A percentile compares a stretch with the other conserved stretches of the same genome.
These are phyloP conservation scores for Cricetomys ansorgei DNA, from an alignment of 2,113 vertebrate genomes.

Conservation along the genomic window DNA sequence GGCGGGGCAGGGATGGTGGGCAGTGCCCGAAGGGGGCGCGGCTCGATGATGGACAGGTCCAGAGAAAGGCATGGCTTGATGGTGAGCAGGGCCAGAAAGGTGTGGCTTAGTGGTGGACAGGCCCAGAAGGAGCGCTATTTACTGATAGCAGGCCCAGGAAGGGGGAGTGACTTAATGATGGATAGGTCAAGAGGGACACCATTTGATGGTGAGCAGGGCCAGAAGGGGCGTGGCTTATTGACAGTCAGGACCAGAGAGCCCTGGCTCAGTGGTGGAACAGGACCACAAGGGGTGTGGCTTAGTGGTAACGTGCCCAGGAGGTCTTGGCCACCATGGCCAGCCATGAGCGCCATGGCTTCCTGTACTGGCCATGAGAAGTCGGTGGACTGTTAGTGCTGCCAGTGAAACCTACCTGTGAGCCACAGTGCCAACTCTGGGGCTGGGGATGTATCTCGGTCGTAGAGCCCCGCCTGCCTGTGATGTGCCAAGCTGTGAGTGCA, in stretches of 20 bases:
- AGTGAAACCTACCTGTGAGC: background rate
- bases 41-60: no score
- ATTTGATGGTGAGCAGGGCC: background rate
- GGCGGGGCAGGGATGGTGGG: no score
- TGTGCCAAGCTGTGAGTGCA: background rate
- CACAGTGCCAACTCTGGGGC: background rate
- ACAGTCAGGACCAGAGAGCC: background rate
- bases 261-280: background rate
- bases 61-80: background rate
- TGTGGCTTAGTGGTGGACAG: background rate
- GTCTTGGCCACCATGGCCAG: rapidly evolving
- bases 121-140: background rate
- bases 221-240: background rate
- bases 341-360: background rate
- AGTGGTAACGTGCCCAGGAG: background rate
- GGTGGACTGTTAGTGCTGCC: background rate
- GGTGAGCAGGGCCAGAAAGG: no score
- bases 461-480: background rate
- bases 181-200: background rate
- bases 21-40: no score
- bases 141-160: background rate
- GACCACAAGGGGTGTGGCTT: background rate
- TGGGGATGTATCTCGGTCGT: background rate
- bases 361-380: background rate
- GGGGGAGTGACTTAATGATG: background rate